These are phyloP conservation scores for Aurelia coerulea DNA, from an alignment of 30 jellyfish, hydroid and myxozoan genomes.

Conservation along the genomic window DNA sequence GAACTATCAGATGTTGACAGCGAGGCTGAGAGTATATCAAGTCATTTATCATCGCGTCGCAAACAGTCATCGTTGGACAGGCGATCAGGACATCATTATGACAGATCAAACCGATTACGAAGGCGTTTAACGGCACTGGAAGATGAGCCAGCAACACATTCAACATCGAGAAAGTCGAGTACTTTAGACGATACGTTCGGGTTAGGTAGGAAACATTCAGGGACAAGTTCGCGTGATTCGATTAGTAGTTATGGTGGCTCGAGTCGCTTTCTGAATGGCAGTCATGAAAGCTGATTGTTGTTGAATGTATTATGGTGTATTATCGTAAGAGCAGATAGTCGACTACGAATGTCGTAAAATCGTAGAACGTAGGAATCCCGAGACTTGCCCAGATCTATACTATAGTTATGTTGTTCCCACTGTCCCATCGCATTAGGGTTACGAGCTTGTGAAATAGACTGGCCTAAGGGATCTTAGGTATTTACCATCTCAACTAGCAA, in stretches of 20 bases:
- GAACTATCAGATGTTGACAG: slow-evolving; percentile 70
- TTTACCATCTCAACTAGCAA: no score
- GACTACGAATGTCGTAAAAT: no score
- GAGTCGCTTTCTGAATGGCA: slow-evolving; percentile 53
- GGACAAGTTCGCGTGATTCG: slow-evolving; percentile 66
- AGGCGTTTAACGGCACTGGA: slow-evolving; percentile 78
- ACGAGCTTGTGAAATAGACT: no score
- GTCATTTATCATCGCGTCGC: slow-evolving; percentile 61
- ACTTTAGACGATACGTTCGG: slow-evolving; percentile 15
- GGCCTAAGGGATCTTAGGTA: no score
- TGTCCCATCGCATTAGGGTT: no score
- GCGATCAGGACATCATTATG: slow-evolving; percentile 72
- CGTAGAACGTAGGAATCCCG: no score
- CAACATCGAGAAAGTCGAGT: slow-evolving; percentile 44
- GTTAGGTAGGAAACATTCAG: slow-evolving; percentile 13
- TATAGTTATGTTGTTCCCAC: no score
- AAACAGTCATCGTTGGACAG: slow-evolving; percentile 36
- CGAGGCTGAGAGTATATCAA: slow-evolving; percentile 57
- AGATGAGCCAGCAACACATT: slow-evolving; percentile 43
- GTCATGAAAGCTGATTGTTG: slow-evolving; percentile 1
- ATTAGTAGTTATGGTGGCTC: slow-evolving; percentile 43
- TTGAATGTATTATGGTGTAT: no score
- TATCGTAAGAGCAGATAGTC: no score
- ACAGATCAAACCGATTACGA: slow-evolving; percentile 64
- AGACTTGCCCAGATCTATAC: no score